Percentiles rank a stretch among this genome's conserved stretches.
These are phyloP conservation scores for Chlorops oryzae DNA, from an alignment of 1,140 invertebrate species.

Conservation along the genomic window DNA sequence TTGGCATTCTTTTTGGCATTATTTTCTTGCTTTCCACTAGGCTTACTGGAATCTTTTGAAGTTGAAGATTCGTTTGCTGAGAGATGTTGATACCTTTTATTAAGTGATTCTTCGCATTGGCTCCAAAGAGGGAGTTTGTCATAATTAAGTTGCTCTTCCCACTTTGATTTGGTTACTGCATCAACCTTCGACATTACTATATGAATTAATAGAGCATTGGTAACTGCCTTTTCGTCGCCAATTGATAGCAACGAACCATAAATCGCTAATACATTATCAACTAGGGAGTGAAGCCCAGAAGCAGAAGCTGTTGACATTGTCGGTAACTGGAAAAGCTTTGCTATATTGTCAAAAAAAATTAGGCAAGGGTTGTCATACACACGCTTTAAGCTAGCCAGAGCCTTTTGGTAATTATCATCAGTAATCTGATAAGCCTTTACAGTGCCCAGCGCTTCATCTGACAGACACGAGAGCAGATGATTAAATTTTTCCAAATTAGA, in stretches of 20 bases:
- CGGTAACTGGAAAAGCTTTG: neutral
- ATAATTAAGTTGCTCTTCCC: slow-evolving; percentile 11
- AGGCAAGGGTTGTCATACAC: slow-evolving; percentile 1
- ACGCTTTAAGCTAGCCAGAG: neutral
- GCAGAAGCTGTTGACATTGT: slow-evolving; percentile 1
- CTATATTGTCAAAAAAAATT: neutral
- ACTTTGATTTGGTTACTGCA: slow-evolving; percentile 10
- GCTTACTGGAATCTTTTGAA: neutral
- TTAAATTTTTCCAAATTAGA: slow-evolving; percentile 1
- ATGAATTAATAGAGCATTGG: slow-evolving; percentile 6
- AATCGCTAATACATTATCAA: slow-evolving; percentile 9
- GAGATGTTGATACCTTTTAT: slow-evolving; percentile 12
- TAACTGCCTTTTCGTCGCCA: slow-evolving; percentile 7
- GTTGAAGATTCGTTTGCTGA: slow-evolving; percentile 10
- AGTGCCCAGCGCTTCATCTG: too few relatives aligned
- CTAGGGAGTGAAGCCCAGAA: slow-evolving; percentile 1
- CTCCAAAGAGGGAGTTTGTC: slow-evolving; percentile 8
- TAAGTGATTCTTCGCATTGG: slow-evolving; percentile 4
- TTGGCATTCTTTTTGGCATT: too few relatives aligned
- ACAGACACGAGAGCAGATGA: too few relatives aligned
- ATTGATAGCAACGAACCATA: slow-evolving; percentile 11
- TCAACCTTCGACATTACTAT: slow-evolving; percentile 14
- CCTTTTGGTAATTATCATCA: slow-evolving; percentile 4
- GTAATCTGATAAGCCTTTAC: neutral
- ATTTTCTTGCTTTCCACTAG: neutral